Conservation (phyloP, 30 jellyfish, hydroid and myxozoan genomes). For the Phacellophora camtschatica region DNA sequence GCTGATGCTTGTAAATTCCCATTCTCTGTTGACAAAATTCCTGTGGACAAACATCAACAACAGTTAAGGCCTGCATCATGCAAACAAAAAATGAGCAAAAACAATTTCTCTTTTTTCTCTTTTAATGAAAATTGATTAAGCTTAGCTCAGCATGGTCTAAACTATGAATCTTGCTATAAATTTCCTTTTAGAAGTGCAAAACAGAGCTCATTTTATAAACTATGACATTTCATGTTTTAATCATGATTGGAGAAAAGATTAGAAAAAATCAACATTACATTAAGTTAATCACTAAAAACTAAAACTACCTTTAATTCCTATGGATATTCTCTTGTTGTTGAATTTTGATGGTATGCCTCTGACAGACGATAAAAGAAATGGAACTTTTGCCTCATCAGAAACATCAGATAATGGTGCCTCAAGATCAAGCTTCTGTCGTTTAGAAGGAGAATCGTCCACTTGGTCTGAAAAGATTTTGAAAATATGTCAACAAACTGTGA, state of each 20-base stretch:
- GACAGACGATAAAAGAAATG: constrained; percentile 42
- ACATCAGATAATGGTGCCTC: neutral
- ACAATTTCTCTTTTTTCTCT: too few species aligned
- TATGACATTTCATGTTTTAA: too few species aligned
- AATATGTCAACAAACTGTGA: too few species aligned
- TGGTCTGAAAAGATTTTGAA: neutral
- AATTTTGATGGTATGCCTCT: constrained; percentile 55
- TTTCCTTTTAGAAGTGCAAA: too few species aligned
- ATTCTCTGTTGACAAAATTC: constrained; percentile 46
- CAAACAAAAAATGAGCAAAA: too few species aligned
- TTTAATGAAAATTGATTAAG: neutral
- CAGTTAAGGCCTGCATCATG: neutral
- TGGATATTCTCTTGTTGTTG: constrained; percentile 11
- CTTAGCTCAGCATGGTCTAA: neutral
- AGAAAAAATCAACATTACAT: too few species aligned
- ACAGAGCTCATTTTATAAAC: too few species aligned
- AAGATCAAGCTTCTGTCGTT: constrained; percentile 41
- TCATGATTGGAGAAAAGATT: neutral
- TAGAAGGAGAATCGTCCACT: neutral
- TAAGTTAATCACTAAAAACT: neutral
- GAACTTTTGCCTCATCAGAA: neutral
- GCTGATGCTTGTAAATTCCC: constrained; percentile 72
- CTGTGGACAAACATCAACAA: constrained; percentile 2
- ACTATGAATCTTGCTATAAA: too few species aligned
- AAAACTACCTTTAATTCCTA: constrained; percentile 54